These are phyloP conservation scores for Dioctria rufipes DNA, from an alignment of 2,888 invertebrate genomes.

Conservation along the genomic window DNA sequence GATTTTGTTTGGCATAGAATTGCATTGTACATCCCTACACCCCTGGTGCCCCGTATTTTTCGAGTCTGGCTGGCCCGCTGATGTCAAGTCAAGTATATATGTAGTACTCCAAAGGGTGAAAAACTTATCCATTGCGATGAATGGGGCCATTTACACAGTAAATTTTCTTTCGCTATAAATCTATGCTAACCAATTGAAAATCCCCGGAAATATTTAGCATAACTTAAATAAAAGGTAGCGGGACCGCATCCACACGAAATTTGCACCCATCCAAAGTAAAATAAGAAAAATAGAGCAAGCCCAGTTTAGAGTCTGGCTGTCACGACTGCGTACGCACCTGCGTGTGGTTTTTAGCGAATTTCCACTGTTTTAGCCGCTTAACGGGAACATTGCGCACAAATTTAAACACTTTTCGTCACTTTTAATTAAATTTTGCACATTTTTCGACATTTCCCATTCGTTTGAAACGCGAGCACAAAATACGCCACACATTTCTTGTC, in stretches of 20 bases:
- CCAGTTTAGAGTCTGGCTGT: constrained; percentile 88
- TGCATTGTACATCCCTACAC: constrained; percentile 18
- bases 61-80: background rate
- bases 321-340: constrained; percentile 98
- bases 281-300: constrained; percentile 78
- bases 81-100: background rate
- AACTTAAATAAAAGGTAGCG: constrained; percentile 6
- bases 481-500: constrained; percentile 61
- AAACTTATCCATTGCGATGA: constrained; percentile 9
- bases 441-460: constrained; percentile 64
- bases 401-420: constrained; percentile 48
- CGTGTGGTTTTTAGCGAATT: constrained; percentile 77
- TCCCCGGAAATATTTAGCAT: background rate
- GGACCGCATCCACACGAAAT: constrained; percentile 22
- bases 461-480: constrained; percentile 62
- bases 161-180: background rate
- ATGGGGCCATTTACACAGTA: background rate
- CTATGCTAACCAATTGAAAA: background rate
- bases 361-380: constrained; percentile 63
- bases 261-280: constrained; percentile 43
- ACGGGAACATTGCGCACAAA: constrained; percentile 61
- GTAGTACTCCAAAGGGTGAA: constrained; percentile 8
- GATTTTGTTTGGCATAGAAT: constrained; percentile 48
- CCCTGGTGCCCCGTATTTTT: background rate
- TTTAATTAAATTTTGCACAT: constrained; percentile 61